phyloP scores from a whole-genome alignment of 2,888 invertebrate genomes.

The Esperia sulphurella region DNA sequence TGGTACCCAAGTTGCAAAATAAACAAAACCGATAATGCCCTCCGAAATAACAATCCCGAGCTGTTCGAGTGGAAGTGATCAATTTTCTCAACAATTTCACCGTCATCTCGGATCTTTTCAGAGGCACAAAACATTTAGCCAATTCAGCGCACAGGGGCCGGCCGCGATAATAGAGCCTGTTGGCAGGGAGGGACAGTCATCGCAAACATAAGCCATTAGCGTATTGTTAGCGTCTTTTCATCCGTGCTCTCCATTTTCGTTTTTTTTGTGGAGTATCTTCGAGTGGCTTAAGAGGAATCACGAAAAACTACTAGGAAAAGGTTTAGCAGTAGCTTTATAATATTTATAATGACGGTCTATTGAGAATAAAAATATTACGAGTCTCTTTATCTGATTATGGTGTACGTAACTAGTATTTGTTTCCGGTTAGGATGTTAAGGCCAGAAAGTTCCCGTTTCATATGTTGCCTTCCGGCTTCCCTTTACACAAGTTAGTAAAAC shows the following conservation, averaged over 20 bases:
- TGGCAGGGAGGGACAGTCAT: conserved; percentile 67
- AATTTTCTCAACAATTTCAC: conserved; percentile 77
- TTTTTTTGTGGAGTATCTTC: conserved; percentile 39
- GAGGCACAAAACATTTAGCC: conserved; percentile 74
- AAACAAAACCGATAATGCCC: conserved; percentile 35
- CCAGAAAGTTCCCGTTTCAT: background rate
- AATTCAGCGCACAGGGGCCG: conserved; percentile 70
- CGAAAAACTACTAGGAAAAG: conserved; percentile 5
- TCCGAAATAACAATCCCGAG: conserved; percentile 49
- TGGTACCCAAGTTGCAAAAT: conserved; percentile 9
- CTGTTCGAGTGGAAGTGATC: conserved; percentile 70
- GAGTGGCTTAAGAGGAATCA: conserved; percentile 27
- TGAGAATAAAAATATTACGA: conserved; percentile 1
- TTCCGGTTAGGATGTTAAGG: background rate
- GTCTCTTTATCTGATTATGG: background rate
- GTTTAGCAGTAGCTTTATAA: background rate
- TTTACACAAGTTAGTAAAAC: no score
- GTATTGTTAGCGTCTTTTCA: conserved; percentile 68
- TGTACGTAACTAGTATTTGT: background rate
- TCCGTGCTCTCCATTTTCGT: conserved; percentile 48
- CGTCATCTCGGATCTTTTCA: conserved; percentile 75
- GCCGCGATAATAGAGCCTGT: conserved; percentile 69
- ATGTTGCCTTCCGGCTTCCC: no score
- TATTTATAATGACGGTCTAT: background rate
- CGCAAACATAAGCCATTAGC: conserved; percentile 75